These are phyloP conservation scores for Paracyprichromis sp. DNA, from an alignment of 2,113 vertebrate genomes.

Conservation along the genomic window DNA sequence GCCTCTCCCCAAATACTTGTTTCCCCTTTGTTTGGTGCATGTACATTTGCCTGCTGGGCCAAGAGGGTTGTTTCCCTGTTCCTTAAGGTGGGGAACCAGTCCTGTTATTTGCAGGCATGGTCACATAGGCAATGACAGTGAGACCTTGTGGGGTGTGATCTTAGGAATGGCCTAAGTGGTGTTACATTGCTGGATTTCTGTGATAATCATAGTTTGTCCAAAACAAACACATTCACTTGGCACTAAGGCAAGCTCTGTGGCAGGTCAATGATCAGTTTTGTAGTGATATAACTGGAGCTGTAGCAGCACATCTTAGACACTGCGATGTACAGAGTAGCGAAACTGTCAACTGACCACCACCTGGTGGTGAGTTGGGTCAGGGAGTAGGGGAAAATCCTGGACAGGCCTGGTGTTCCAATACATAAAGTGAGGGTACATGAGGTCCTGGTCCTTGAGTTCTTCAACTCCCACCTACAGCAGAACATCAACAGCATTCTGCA, in stretches of 20 bases:
- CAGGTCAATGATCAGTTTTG: rapidly evolving
- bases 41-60: neutral
- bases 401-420: neutral
- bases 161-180: neutral
- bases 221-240: neutral
- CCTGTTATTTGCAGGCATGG: neutral
- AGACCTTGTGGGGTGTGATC: neutral
- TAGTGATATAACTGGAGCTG: neutral
- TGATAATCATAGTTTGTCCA: neutral
- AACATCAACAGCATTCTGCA: neutral
- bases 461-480: neutral
- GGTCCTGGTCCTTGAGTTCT: neutral
- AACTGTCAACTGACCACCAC: neutral
- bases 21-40: neutral
- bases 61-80: neutral
- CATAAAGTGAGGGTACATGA: neutral
- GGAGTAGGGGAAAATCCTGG: neutral
- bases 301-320: neutral
- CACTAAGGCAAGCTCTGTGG: neutral
- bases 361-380: neutral
- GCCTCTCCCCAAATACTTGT: rapidly evolving
- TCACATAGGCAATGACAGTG: neutral
- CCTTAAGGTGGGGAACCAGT: neutral
- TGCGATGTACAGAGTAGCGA: neutral
- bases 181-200: neutral